A percentile compares a stretch with the other conserved stretches of the same genome.
phyloP scores from a whole-genome alignment of 2,797 vertebrate species.

The Sciaenops ocellatus region DNA sequence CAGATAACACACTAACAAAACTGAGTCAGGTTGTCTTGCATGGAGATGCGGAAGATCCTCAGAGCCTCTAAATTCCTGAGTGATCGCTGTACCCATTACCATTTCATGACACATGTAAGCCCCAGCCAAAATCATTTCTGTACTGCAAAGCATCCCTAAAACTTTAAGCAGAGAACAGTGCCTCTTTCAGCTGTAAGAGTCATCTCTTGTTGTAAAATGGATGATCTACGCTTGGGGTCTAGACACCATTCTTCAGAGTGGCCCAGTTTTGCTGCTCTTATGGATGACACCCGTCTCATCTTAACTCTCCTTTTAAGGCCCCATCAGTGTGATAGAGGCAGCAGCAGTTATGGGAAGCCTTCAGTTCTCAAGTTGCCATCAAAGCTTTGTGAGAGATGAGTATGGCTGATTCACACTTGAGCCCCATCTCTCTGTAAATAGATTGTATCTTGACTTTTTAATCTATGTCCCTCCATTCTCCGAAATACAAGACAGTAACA shows the following conservation, averaged over 20 bases:
- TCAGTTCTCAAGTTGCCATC: slow-evolving; percentile 63
- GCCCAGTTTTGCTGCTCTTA: slow-evolving; percentile 74
- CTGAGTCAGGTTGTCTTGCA: slow-evolving; percentile 12
- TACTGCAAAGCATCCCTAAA: slow-evolving; percentile 64
- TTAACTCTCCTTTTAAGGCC: slow-evolving; percentile 70
- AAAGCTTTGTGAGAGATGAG: slow-evolving; percentile 67
- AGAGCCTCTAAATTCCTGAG: slow-evolving; percentile 49
- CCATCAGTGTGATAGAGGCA: slow-evolving; percentile 69
- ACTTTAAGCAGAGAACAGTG: slow-evolving; percentile 61
- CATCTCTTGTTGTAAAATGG: slow-evolving; percentile 70
- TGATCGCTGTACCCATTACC: slow-evolving; percentile 55
- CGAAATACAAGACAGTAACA: slow-evolving; percentile 29
- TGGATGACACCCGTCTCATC: slow-evolving; percentile 70
- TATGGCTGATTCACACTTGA: slow-evolving; percentile 56
- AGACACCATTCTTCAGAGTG: slow-evolving; percentile 73
- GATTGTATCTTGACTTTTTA: slow-evolving; percentile 48
- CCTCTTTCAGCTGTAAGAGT: slow-evolving; percentile 47
- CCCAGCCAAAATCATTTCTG: slow-evolving; percentile 54
- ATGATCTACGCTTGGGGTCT: slow-evolving; percentile 69
- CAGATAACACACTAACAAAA: slow-evolving; percentile 15
- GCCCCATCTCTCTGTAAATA: slow-evolving; percentile 61
- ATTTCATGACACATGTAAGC: slow-evolving; percentile 64
- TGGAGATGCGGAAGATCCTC: slow-evolving; percentile 21
- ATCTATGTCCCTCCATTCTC: slow-evolving; percentile 27
- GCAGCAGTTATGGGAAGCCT: slow-evolving; percentile 64